A percentile compares a stretch with the other conserved stretches of the same genome.
phyloP scores from a whole-genome alignment of 2,888 invertebrate species.

The Leptura quadrifasciata region DNA sequence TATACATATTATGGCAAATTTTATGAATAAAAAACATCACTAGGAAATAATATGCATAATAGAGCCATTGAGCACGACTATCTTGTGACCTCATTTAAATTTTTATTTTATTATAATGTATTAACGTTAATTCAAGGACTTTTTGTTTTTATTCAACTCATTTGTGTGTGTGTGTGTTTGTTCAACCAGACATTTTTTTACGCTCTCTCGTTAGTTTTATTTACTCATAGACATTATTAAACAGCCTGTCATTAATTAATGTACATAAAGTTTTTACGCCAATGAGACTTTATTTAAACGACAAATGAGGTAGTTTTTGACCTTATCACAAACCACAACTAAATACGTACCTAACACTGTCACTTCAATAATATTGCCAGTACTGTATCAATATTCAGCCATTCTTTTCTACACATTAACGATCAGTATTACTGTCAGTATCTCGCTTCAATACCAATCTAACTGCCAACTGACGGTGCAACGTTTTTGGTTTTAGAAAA shows the following conservation, averaged over 20 bases:
- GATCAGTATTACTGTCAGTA: too few species aligned
- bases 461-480: too few species aligned
- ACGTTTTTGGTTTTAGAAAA: too few species aligned
- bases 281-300: not conserved
- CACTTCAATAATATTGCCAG: too few species aligned
- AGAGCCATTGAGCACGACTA: slow-evolving; percentile 8
- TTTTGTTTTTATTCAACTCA: slow-evolving; percentile 19
- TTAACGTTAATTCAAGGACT: slow-evolving; percentile 34
- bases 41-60: slow-evolving; percentile 21
- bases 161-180: slow-evolving; percentile 12
- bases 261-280: not conserved
- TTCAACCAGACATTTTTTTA: slow-evolving; percentile 13
- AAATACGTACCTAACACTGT: too few species aligned
- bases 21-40: not conserved
- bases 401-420: too few species aligned
- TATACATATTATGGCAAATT: not conserved
- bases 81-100: slow-evolving; percentile 30
- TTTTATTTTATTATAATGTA: slow-evolving; percentile 27
- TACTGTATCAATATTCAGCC: too few species aligned
- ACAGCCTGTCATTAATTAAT: slow-evolving; percentile 1
- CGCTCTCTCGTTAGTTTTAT: slow-evolving; percentile 13
- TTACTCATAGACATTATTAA: slow-evolving; percentile 21
- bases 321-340: too few species aligned
- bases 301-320: not conserved
- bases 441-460: too few species aligned